phyloP scores from a whole-genome alignment of 2,797 vertebrate species.

The Galaxias olidus region DNA sequence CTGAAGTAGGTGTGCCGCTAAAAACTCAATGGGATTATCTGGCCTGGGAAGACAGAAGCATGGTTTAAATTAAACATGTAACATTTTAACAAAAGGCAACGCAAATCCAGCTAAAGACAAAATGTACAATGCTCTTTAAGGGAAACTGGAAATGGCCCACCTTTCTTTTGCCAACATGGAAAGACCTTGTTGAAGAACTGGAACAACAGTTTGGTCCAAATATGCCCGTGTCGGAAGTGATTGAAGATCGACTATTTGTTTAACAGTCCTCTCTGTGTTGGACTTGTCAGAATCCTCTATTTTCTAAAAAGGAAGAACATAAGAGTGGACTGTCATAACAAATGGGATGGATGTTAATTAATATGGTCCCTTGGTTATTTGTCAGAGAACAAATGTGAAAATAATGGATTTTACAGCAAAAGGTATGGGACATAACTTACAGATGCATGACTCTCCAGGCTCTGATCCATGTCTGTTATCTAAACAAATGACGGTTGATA shows the following conservation, averaged over 20 bases:
- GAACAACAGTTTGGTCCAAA: constrained; percentile 88
- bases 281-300: constrained; percentile 88
- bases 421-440: constrained; percentile 56
- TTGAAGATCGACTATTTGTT: constrained; percentile 88
- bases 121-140: too few species aligned
- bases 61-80: neutral
- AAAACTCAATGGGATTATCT: constrained; percentile 87
- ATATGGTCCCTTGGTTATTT: too few species aligned
- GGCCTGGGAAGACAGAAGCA: constrained; percentile 67
- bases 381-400: too few species aligned
- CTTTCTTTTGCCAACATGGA: constrained; percentile 88
- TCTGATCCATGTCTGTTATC: constrained; percentile 79
- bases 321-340: too few species aligned
- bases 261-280: constrained; percentile 81
- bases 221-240: constrained; percentile 86
- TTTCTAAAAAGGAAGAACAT: constrained; percentile 61
- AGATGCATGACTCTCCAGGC: constrained; percentile 83
- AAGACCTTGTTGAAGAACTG: constrained; percentile 86
- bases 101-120: too few species aligned
- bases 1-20: constrained; percentile 89
- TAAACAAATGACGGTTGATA: constrained; percentile 13
- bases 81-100: too few species aligned
- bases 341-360: too few species aligned
- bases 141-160: constrained; percentile 51
- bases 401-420: neutral